Evolutionary conservation across 1,140 invertebrate genomes (phyloP), one percentile per base, ranked within the genome.

Genomic region (Chrysopa pallens): DNA sequence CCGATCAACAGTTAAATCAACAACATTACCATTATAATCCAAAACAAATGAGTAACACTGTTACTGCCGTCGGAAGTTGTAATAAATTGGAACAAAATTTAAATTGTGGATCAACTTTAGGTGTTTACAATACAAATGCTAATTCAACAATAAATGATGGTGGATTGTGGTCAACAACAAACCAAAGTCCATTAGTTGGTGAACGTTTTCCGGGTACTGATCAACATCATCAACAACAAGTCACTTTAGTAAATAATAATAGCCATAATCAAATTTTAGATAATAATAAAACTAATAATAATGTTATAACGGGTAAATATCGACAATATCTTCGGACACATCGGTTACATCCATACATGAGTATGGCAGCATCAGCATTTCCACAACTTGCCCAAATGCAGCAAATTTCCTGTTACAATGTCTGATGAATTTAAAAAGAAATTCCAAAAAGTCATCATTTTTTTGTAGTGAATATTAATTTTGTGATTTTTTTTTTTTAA

Each of bases 331-430:
- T 69, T 51, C 57, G 65, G 38, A 60, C 66, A 9, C 67, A 69
- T 52, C 56, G 67, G 49, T 60, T 69, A 52, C 67, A 69, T 56
- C 67, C 67, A 2, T 69, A 69, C 50, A 57, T 67, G 43, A 60
- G 59, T 46, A 58, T 57, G 37, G 55, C 57, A n/a, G 60, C 61
- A 17, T 58, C 62, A 12, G 63, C 64, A 23, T 69, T 68, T 50
- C 63, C 66, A 33, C 63, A 61, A 49, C 59, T 60, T 35, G 50
- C 52, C 48, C 63, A 68, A 53, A 63, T 66, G 51, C 66, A 67
- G 56, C 66, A 69, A 57, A 66, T 69, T 50, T 61, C 58, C 48
- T 69, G 67, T 57, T 69, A 69, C 50, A 69, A 69, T 52, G 67
- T 69, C 61, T 69, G 67, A 69, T 68, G 31, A 5, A 23, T 23